Conservation (phyloP, 2,888 invertebrate species). For the Micoletzkya japonica region DNA sequence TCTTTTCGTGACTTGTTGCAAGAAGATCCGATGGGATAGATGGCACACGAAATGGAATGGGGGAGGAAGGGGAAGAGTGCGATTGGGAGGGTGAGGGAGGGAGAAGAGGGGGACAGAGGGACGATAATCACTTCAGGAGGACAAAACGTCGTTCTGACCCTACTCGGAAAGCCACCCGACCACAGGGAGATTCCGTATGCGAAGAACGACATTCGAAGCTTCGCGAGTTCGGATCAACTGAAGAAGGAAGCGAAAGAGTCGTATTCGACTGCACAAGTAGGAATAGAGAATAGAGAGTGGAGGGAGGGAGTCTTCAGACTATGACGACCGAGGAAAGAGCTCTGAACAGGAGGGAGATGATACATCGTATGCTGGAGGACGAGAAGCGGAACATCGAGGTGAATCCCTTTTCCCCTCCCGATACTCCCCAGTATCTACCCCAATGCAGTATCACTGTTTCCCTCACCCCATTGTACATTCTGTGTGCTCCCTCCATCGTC, state of each 20-base stretch:
- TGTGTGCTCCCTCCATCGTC: too few relatives aligned
- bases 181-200: slow-evolving; percentile 28
- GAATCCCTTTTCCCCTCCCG: not conserved
- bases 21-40: too few relatives aligned
- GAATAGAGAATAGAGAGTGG: not conserved
- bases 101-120: not conserved
- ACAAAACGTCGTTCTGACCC: slow-evolving; percentile 56
- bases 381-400: slow-evolving; percentile 55
- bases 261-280: slow-evolving; percentile 6
- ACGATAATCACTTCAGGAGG: slow-evolving; percentile 44
- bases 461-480: too few relatives aligned
- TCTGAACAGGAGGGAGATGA: slow-evolving; percentile 80
- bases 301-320: not conserved
- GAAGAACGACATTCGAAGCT: slow-evolving; percentile 8
- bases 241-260: slow-evolving; percentile 72
- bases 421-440: slow-evolving; percentile 20
- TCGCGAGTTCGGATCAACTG: slow-evolving; percentile 17
- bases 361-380: slow-evolving; percentile 78
- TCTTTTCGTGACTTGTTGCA: too few relatives aligned
- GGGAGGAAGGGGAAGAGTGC: too few relatives aligned
- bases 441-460: too few relatives aligned
- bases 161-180: slow-evolving; percentile 56
- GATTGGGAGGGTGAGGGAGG: slow-evolving; percentile 10
- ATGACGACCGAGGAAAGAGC: slow-evolving; percentile 74
- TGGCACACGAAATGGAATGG: too few relatives aligned